phyloP scores from a whole-genome alignment of 2,797 vertebrate species.

The Anguilla marmorata region DNA sequence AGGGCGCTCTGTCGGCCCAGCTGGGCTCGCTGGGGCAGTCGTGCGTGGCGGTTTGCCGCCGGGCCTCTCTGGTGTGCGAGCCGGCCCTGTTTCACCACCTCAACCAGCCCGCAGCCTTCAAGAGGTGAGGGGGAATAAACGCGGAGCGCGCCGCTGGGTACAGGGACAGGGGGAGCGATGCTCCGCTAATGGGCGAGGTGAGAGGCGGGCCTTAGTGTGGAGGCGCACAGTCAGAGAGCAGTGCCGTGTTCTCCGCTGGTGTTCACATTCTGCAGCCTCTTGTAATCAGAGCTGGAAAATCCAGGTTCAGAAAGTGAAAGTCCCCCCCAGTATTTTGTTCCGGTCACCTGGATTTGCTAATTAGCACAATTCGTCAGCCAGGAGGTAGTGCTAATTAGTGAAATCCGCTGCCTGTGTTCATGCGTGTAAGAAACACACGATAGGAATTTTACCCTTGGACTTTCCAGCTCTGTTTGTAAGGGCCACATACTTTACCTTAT shows the following conservation, averaged over 20 bases:
- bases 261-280: no score
- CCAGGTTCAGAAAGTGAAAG: no score
- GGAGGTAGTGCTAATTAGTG: no score
- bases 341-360: no score
- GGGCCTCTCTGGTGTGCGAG: constrained; percentile 63
- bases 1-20: constrained; percentile 53
- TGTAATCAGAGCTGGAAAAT: no score
- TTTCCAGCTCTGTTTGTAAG: neutral
- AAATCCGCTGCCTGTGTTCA: neutral
- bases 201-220: neutral
- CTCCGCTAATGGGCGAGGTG: neutral
- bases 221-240: neutral
- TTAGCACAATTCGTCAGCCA: no score
- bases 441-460: neutral
- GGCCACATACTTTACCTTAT: neutral
- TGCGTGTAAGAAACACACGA: neutral
- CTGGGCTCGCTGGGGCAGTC: constrained; percentile 66
- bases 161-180: neutral
- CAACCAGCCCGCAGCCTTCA: constrained; percentile 61
- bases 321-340: no score
- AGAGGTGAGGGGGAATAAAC: constrained; percentile 53
- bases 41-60: constrained; percentile 60
- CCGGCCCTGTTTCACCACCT: constrained; percentile 68
- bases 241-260: no score
- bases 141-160: neutral